These are phyloP conservation scores for Teinopalpus imperialis DNA, from an alignment of 2,888 invertebrate genomes.

Conservation along the genomic window DNA sequence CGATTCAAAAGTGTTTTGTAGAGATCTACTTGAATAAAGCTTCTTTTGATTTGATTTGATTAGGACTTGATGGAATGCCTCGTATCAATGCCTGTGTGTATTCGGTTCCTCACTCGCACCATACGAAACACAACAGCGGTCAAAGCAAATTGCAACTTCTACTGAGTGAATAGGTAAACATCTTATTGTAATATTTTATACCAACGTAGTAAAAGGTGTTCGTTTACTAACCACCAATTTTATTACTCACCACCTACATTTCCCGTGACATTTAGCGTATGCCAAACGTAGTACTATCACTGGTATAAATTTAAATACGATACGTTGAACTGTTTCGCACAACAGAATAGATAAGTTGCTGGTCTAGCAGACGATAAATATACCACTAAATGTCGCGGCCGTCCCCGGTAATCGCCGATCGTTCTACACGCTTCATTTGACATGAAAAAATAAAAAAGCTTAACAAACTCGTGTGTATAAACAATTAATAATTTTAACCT, in stretches of 20 bases:
- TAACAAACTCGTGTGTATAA: neutral
- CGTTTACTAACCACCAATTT: too few relatives aligned
- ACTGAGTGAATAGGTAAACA: too few relatives aligned
- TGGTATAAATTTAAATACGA: slow-evolving; percentile 1
- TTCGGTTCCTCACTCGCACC: too few relatives aligned
- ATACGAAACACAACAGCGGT: too few relatives aligned
- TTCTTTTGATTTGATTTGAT: too few relatives aligned
- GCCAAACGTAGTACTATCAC: slow-evolving; percentile 2
- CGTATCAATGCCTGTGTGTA: too few relatives aligned
- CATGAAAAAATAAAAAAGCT: neutral
- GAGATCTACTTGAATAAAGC: too few relatives aligned
- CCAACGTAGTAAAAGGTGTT: too few relatives aligned
- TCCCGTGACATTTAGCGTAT: slow-evolving; percentile 1
- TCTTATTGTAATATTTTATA: too few relatives aligned
- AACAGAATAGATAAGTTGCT: slow-evolving; percentile 11
- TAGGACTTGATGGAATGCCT: too few relatives aligned
- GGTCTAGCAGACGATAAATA: slow-evolving; percentile 9
- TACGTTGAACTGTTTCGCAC: neutral
- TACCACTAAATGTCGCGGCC: slow-evolving; percentile 1
- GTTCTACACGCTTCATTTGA: neutral
- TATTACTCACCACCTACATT: neutral
- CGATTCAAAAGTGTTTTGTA: too few relatives aligned
- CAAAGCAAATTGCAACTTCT: too few relatives aligned
- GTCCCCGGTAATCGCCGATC: slow-evolving; percentile 1
- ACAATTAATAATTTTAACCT: slow-evolving; percentile 8